Percentiles rank a stretch among this genome's conserved stretches.
Evolutionary conservation across 2,113 vertebrate genomes (phyloP).

Genomic region (Dryoscopus gambensis): DNA sequence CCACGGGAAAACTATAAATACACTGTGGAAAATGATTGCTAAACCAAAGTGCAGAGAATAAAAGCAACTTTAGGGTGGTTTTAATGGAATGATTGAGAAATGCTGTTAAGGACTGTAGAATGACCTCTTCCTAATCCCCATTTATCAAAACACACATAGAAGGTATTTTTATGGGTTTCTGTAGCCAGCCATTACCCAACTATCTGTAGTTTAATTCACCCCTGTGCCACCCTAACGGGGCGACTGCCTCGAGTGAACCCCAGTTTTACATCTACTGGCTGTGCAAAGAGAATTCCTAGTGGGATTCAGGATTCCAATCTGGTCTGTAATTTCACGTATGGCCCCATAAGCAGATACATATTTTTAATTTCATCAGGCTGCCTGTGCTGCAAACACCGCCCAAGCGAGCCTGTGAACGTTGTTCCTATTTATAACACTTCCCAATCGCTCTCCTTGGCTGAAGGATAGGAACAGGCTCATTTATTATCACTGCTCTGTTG

Average conservation of each 20-base stretch:
- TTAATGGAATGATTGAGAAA: background rate
- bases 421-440: constrained; percentile 4
- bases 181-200: background rate
- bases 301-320: background rate
- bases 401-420: background rate
- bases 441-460: background rate
- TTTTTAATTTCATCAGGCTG: constrained; percentile 3
- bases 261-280: background rate
- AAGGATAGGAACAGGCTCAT: background rate
- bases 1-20: background rate
- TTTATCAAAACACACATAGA: background rate
- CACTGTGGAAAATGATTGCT: background rate
- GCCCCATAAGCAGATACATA: background rate
- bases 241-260: background rate
- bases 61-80: background rate
- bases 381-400: background rate
- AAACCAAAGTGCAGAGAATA: background rate
- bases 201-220: background rate
- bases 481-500: background rate
- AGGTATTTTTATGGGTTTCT: background rate
- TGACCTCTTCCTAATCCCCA: background rate
- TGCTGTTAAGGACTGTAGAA: background rate
- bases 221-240: background rate
- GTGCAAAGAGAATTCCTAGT: background rate
- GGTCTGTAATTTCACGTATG: background rate